Base-by-base conservation (phyloP, 2,888 invertebrate species). In the Drosophila quinaria region DNA sequence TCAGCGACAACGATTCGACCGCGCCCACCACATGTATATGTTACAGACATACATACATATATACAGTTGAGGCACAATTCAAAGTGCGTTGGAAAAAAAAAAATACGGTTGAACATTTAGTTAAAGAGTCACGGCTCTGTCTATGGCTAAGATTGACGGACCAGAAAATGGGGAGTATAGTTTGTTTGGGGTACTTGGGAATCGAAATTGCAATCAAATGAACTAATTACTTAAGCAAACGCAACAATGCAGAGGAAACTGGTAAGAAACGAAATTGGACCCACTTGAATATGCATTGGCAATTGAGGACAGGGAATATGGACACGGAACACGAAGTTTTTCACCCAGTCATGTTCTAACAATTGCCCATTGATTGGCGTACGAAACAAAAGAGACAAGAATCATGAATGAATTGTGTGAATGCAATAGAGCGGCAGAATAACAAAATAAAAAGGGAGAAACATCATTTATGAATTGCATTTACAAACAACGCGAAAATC, bases 151-250 rank as follows among this genome's bases (percentile, higher is more conserved):
- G 33, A 25, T 22, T 37, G 37, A 37, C 9, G 25, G 9, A n/a
- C 3, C 17, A 19, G 19, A 2, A 3, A 29, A 42, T 0, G 42
- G 29, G 9, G 15, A 47, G 10, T 15, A 15, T 4, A 47, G 13
- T 8, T n/a, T 6, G n/a, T 19, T 13, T 17, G 50, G 2, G 11
- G 41, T 17, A 25, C 10, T 15, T 29, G 31, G 17, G 33, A 17
- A 35, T 33, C 33, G 37, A 39, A 41, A 39, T 35, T 56, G 56
- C 5, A 63, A 60, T 59, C 61, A 74, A 81, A 78, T 78, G 63
- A 68, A 68, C 59, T 69, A 78, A 78, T 86, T 84, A 84, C 76
- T 87, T 81, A 87, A 87, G 81, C 85, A 87, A 64, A 77, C 68
- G 65, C 63, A 67, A 51, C 62, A 33, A 49, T 63, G 55, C 22